Base-by-base conservation (phyloP, 2,113 vertebrate genomes). In the Nothoprocta perdicaria region DNA sequence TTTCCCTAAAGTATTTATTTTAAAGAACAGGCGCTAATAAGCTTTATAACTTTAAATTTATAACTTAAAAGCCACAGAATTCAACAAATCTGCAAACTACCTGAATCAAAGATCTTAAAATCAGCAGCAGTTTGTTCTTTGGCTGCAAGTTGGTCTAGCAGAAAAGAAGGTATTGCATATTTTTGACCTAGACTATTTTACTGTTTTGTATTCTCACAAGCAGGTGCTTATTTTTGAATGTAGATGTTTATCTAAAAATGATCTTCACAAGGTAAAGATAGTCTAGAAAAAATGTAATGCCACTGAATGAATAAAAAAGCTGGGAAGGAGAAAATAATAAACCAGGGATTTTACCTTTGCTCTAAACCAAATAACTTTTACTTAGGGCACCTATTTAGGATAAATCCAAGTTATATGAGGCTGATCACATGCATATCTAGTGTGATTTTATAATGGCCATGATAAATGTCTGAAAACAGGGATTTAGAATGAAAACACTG, bases 401-500 rank as follows among this genome's bases (percentile, higher is more conserved):
- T 89, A 93, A 74, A 78, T 80, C 22, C 79, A 81, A 88, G 76
- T 24, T 61, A 92, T 84, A 50, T 71, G 66, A 94, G 63, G 84
- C 83, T 94, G 66, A 95, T 80, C 94, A 94, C 92, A 69, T 85
- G 86, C 95, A 94, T 67, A 95, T 94, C 95, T 86, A 91, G 93
- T 88, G 96, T 76, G 95, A 94, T 93, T 97, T 96, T 92, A 84
- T 97, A 97, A 92, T 85, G 80, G 92, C 63, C 97, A 88, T 62
- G 68, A 73, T 94, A 95, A 97, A 97, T 95, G 90, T 82, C 76
- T 95, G 50, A 88, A 98, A 97, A 97, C 96, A 81, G 94, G 88
- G 96, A 97, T 94, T 97, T 98, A 97, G 89, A 95, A 84, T 84
- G 84, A 97, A 97, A 95, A 94, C 24, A 78, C 29, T 91, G 83